Evolutionary conservation across 2,113 vertebrate species (phyloP), one percentile per base, ranked within the genome.

Genomic region (Leptodactylus fuscus): DNA sequence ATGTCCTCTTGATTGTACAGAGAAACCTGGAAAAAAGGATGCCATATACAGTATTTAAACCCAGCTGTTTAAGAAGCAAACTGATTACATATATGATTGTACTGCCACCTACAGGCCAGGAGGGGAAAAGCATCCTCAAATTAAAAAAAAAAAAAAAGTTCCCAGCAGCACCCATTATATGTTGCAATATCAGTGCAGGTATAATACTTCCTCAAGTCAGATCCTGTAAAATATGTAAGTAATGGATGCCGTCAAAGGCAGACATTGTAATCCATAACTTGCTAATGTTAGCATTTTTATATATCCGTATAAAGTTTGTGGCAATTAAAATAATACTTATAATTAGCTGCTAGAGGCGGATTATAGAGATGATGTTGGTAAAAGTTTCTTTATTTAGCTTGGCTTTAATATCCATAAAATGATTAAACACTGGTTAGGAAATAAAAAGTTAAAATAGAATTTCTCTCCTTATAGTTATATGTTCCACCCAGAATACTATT

Each of bases 221-320:
- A 22, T 44, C 41, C 71, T 20, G 22, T 32, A 53, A 32, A 49
- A 38, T n/a, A 24, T 58, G 32, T 58, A 78, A 13, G n/a, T 78
- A 9, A n/a, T 77, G 74, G 48, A 13, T 51, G 24, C 18, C 11
- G 15, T 15, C 41, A 46, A 12, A 74, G 20, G 9, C 27, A 12
- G 46, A 58, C 6, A 29, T 36, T 38, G 13, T 74, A 5, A 74
- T 27, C 41, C 12, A 13, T 0, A 38, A 22, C 29, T 32, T 77
- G 75, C 22, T 34, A 22, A 36, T 77, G 75, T 55, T 29, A 38
- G 22, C 46, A 77, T 55, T 75, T 71, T 53, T 20, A 38, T 34
- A 78, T 22, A n/a, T 11, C 49, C 10, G 12, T 55, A 20, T 49
- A 58, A 53, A 36, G 34, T 55, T 34, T 36, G 16, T 2, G 32